These are phyloP conservation scores for Gadus macrocephalus DNA, from an alignment of 2,113 vertebrate species.

Conservation along the genomic window DNA sequence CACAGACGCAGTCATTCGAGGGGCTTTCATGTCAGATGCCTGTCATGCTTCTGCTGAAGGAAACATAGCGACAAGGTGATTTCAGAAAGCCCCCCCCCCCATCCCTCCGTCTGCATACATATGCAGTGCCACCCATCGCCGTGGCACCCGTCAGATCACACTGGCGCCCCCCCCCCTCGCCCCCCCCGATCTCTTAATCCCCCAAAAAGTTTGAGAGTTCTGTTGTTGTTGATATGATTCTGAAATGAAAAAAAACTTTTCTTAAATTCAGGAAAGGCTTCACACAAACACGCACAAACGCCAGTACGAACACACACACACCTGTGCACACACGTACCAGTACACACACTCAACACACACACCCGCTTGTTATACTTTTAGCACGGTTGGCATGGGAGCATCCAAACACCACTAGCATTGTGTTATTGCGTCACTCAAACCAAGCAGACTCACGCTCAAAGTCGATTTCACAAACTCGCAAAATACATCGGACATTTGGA, in stretches of 20 bases:
- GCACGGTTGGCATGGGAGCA: too few relatives aligned
- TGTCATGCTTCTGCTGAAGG: constrained; percentile 54
- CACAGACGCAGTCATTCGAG: constrained; percentile 32
- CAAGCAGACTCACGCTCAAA: too few relatives aligned
- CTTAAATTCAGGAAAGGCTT: constrained; percentile 11
- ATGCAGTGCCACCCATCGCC: constrained; percentile 57
- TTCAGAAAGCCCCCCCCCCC: constrained; percentile 36
- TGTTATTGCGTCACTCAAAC: too few relatives aligned
- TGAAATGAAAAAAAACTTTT: too few relatives aligned
- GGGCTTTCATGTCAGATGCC: constrained; percentile 54
- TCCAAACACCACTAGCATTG: too few relatives aligned
- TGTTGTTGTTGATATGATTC: too few relatives aligned
- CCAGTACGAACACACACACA: constrained; percentile 9
- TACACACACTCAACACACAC: background rate
- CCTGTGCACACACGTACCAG: background rate
- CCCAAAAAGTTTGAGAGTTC: constrained; percentile 9
- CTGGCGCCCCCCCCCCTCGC: constrained; percentile 56
- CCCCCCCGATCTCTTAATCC: constrained; percentile 41
- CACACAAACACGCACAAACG: constrained; percentile 1
- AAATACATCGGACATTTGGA: too few relatives aligned
- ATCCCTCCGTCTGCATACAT: background rate
- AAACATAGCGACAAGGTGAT: constrained; percentile 55
- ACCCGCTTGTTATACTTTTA: background rate
- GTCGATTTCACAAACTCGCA: too few relatives aligned
- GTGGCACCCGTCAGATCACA: constrained; percentile 64